Evolutionary conservation across 2,888 invertebrate genomes (phyloP), one percentile per base, ranked within the genome.

Genomic region (Melolontha melolontha): DNA sequence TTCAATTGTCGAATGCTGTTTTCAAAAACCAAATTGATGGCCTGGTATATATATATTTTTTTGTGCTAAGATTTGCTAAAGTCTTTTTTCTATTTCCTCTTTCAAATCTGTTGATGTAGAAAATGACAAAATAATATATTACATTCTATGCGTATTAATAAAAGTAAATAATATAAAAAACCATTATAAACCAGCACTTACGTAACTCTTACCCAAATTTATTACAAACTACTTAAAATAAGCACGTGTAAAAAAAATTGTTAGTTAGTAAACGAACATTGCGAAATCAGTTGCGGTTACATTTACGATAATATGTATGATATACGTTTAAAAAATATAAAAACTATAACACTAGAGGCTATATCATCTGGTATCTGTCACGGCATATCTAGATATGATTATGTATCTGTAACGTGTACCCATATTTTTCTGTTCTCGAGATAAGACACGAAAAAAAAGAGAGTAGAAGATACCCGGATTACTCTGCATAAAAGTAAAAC

Each of bases 301-400:
- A 52, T 14, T 34, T 34, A 34, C 10, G 14, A 1, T 10, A 17
- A 27, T 57, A 57, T 14, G 42, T 2, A 27, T 7, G 27, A 29
- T 34, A n/a, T 47, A 47, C 14, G 47, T 17, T 62, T 34, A 39
- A 62, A 62, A 59, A 62, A 17, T 62, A 62, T 39, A 34, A 62
- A 62, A 62, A 62, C 11, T 42, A 17, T 39, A 62, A 39, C 47
- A 16, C 34, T 29, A 29, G 14, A 29, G 59, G 16, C 47, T 59
- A 44, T 59, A 59, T 59, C 59, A 47, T 62, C 34, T 17, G 11
- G n/a, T 62, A 62, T 62, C 59, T 62, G 59, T 62, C 49, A 62
- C 59, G 47, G 22, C 49, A 22, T 49, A 49, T 49, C 49, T 49
- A 22, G 12, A 5, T 49, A 16, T 49, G 49, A 49, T 49, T 49